Evolutionary conservation across 2,888 invertebrate species (phyloP).

Genomic region (Keiferia lycopersicella): DNA sequence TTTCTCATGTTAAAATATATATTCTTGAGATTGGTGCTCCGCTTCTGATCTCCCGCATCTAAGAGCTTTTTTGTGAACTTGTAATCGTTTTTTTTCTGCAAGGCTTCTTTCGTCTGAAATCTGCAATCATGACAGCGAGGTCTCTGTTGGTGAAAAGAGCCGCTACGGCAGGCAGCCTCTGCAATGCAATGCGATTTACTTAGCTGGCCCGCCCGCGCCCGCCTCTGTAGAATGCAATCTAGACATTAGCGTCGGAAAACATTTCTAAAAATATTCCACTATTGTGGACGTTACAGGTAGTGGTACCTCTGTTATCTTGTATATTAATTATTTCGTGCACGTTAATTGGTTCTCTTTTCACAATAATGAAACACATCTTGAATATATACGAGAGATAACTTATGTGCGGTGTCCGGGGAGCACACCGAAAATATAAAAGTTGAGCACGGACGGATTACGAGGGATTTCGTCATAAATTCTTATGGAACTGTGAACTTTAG

Average conservation of each 20-base stretch:
- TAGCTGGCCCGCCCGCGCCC: not conserved
- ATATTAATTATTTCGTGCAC: no score
- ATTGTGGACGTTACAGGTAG: no score
- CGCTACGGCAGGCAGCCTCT: not conserved
- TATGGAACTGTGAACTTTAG: no score
- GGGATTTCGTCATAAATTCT: no score
- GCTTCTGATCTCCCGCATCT: conserved; percentile 4
- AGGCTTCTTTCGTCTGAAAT: not conserved
- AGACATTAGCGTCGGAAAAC: conserved; percentile 1
- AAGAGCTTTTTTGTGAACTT: not conserved
- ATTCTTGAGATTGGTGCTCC: not conserved
- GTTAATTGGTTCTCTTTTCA: no score
- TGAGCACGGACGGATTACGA: no score
- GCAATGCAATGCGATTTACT: conserved; percentile 8
- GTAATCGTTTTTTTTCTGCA: not conserved
- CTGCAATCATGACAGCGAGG: conserved; percentile 8
- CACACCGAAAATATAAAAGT: no score
- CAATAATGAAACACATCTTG: no score
- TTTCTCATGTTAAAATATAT: no score
- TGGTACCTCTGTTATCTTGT: not conserved
- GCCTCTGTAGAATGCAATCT: not conserved
- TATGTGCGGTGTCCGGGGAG: no score
- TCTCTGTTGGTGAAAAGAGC: conserved; percentile 4
- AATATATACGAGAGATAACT: no score
- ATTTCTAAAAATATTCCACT: not conserved